These are phyloP conservation scores for Galerucella calmariensis DNA, from an alignment of 2,888 invertebrate species.

Conservation along the genomic window DNA sequence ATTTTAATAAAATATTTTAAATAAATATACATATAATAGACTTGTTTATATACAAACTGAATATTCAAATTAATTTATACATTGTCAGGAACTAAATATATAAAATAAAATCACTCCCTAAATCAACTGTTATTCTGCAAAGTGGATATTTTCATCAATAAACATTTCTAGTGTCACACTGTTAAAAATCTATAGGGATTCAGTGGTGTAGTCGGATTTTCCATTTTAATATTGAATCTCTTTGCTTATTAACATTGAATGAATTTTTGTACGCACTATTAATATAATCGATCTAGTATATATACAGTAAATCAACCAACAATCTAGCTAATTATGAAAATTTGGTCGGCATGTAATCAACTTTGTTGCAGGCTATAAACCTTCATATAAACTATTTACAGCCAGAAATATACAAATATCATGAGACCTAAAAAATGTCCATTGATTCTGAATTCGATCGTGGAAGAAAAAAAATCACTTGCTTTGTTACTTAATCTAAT, in stretches of 20 bases:
- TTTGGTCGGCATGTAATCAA: not conserved
- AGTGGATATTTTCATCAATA: not conserved
- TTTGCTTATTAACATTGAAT: not conserved
- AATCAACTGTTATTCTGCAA: constrained; percentile 3
- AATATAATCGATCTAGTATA: not conserved
- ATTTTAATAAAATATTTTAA: constrained; percentile 12
- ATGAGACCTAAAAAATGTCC: not conserved
- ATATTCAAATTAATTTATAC: not conserved
- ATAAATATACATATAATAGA: constrained; percentile 14
- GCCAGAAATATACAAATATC: not conserved
- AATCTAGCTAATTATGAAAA: not conserved
- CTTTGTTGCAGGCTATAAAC: not conserved
- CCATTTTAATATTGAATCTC: not conserved
- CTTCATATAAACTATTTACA: not conserved
- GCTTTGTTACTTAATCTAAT: not conserved
- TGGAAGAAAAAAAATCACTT: constrained; percentile 24
- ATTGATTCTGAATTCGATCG: not conserved
- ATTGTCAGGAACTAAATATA: not conserved
- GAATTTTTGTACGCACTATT: not conserved
- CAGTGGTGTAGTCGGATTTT: not conserved
- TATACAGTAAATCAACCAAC: not conserved
- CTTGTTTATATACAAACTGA: constrained; percentile 1
- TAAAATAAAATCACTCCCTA: constrained; percentile 3
- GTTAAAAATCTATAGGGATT: not conserved
- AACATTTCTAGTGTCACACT: not conserved